Evolutionary conservation across 2,888 invertebrate species (phyloP).

Genomic region (Monochamus alternatus): DNA sequence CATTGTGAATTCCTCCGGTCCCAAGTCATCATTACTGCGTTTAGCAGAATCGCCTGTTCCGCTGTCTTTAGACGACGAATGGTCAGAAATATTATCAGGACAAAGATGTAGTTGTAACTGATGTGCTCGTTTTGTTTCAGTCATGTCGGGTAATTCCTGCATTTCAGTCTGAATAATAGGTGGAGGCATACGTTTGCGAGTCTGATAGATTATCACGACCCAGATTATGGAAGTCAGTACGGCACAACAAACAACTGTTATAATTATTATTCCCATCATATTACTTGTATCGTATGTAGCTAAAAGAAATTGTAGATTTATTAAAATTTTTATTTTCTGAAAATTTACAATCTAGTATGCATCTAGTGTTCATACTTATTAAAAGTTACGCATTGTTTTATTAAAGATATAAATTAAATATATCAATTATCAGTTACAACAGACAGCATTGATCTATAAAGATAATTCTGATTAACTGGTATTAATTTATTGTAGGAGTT

Average conservation of each 20-base stretch:
- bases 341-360: no score
- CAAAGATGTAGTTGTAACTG: slow-evolving; percentile 61
- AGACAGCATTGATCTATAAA: slow-evolving; percentile 14
- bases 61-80: slow-evolving; percentile 85
- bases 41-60: slow-evolving; percentile 87
- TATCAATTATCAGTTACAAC: background rate
- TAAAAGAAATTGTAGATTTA: slow-evolving; percentile 34
- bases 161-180: slow-evolving; percentile 66
- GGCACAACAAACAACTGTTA: slow-evolving; percentile 92
- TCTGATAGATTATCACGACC: slow-evolving; percentile 93
- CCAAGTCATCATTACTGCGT: slow-evolving; percentile 75
- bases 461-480: background rate
- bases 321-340: no score
- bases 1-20: slow-evolving; percentile 64
- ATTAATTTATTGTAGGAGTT: background rate
- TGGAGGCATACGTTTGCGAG: slow-evolving; percentile 77
- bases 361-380: no score
- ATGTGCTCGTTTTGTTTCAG: slow-evolving; percentile 51
- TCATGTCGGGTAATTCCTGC: slow-evolving; percentile 59
- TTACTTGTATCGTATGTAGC: slow-evolving; percentile 79
- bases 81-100: slow-evolving; percentile 82
- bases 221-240: slow-evolving; percentile 93
- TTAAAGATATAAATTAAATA: background rate
- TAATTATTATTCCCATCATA: slow-evolving; percentile 89
- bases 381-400: no score